Conservation (phyloP, 2,888 invertebrate genomes). For the Stenurella melanura region DNA sequence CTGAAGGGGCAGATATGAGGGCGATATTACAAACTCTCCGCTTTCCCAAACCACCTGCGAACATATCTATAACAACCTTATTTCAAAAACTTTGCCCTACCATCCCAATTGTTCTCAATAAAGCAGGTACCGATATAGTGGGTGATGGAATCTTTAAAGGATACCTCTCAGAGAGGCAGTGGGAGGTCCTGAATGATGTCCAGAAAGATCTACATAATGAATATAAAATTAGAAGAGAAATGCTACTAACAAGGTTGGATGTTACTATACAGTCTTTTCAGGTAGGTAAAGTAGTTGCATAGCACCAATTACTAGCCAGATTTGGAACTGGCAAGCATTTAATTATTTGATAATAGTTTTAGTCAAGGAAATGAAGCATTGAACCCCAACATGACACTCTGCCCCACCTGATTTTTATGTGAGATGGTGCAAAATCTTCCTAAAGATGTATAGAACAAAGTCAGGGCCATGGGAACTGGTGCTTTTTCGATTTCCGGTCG, state of each 20-base stretch:
- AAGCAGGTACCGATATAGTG: constrained; percentile 78
- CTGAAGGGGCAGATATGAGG: constrained; percentile 86
- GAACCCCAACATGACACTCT: too few species aligned
- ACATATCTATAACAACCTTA: constrained; percentile 84
- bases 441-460: too few species aligned
- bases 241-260: constrained; percentile 92
- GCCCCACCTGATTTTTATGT: too few species aligned
- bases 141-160: constrained; percentile 86
- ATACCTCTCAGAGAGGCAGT: constrained; percentile 86
- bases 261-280: constrained; percentile 98
- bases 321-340: too few species aligned
- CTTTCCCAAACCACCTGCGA: constrained; percentile 91
- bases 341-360: too few species aligned
- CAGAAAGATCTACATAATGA: constrained; percentile 87
- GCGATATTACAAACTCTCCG: constrained; percentile 86
- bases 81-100: constrained; percentile 86
- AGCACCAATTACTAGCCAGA: too few species aligned
- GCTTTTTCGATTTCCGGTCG: too few species aligned
- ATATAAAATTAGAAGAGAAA: constrained; percentile 88
- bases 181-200: constrained; percentile 83
- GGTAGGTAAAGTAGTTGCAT: constrained; percentile 72
- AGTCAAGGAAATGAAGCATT: too few species aligned
- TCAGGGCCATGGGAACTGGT: too few species aligned
- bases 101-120: constrained; percentile 78
- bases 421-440: too few species aligned